Conservation (phyloP, 2,113 vertebrate species). For the Vimba vimba region DNA sequence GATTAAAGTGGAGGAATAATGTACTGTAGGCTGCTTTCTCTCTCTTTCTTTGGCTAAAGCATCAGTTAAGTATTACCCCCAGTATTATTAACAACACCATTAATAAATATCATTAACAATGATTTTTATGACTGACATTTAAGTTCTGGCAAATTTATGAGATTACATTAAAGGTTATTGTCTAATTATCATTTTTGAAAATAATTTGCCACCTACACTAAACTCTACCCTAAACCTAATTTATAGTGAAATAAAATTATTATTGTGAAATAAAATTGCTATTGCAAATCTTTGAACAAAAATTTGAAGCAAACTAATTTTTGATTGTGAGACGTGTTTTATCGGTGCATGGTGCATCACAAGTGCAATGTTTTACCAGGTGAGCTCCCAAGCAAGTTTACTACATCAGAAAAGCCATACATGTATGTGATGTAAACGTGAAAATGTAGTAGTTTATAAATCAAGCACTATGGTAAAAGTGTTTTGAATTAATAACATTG, state of each 20-base stretch:
- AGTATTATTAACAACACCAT: not conserved
- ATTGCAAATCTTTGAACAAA: not conserved
- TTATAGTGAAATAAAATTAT: not conserved
- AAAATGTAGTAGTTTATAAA: no score
- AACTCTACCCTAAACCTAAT: not conserved
- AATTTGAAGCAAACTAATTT: no score
- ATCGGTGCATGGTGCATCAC: not conserved
- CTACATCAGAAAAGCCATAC: not conserved
- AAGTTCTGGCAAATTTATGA: not conserved
- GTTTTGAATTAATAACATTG: not conserved
- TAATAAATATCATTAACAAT: conserved; percentile 20
- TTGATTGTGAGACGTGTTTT: not conserved
- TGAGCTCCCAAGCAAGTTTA: not conserved
- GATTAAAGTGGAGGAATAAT: conserved; percentile 12
- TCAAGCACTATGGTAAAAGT: not conserved
- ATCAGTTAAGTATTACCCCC: not conserved
- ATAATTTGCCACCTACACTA: not conserved
- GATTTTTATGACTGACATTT: not conserved
- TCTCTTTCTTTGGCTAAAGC: not conserved
- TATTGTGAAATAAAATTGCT: not conserved
- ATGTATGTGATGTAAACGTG: no score
- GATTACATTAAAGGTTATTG: not conserved
- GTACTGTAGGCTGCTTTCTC: not conserved
- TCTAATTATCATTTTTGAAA: not conserved
- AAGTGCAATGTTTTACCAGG: not conserved